Evolutionary conservation across 2,888 invertebrate genomes (phyloP).

Genomic region (Ypsolopha sequella): DNA sequence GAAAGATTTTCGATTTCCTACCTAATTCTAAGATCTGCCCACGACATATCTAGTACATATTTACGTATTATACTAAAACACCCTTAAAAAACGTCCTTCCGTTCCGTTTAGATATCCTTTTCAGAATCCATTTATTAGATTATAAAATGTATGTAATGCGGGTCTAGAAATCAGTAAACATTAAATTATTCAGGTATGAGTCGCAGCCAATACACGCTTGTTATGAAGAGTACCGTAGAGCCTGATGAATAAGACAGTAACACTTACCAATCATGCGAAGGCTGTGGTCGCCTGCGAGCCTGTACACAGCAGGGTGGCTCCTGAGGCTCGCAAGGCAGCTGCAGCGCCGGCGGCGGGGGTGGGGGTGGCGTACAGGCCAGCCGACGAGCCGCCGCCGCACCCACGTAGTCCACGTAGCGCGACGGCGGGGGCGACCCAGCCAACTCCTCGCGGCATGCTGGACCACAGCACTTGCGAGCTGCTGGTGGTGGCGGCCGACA

Average conservation of each 20-base stretch:
- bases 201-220: too few relatives aligned
- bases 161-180: too few relatives aligned
- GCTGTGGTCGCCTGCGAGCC: conserved; percentile 68
- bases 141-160: too few relatives aligned
- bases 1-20: too few relatives aligned
- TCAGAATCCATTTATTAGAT: too few relatives aligned
- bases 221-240: too few relatives aligned
- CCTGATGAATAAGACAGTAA: background rate
- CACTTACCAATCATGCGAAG: conserved; percentile 72
- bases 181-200: too few relatives aligned
- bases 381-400: conserved; percentile 73
- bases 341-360: conserved; percentile 57
- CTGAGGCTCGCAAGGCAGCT: conserved; percentile 58
- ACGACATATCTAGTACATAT: too few relatives aligned
- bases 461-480: conserved; percentile 54
- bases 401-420: conserved; percentile 74
- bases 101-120: too few relatives aligned
- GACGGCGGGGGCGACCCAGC: conserved; percentile 53
- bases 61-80: too few relatives aligned
- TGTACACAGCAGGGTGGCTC: conserved; percentile 71
- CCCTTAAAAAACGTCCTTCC: too few relatives aligned
- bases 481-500: conserved; percentile 51
- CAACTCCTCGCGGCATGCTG: conserved; percentile 57
- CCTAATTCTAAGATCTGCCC: too few relatives aligned
- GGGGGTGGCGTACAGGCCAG: conserved; percentile 66